These are phyloP conservation scores for Cyphomyrmex costatus DNA, from an alignment of 1,140 invertebrate genomes.

Conservation along the genomic window DNA sequence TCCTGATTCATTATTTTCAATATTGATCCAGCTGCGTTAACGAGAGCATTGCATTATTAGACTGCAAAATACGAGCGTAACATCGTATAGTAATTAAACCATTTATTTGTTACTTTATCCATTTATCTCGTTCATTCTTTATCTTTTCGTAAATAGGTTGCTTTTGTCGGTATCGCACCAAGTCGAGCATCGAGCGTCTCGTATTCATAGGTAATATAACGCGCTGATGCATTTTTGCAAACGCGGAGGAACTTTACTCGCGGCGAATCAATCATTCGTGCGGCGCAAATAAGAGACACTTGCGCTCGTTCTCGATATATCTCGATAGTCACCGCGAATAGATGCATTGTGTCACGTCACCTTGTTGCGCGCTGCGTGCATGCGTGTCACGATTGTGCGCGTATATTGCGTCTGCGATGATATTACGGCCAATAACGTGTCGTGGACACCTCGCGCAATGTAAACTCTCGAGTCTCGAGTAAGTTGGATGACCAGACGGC, in stretches of 20 bases:
- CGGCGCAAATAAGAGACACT: conserved; percentile 31
- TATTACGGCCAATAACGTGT: conserved; percentile 64
- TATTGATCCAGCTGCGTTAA: conserved; percentile 36
- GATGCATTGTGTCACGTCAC: conserved; percentile 56
- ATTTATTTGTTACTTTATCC: background rate
- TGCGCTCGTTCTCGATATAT: conserved; percentile 36
- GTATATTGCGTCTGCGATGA: conserved; percentile 41
- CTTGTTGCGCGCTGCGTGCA: background rate
- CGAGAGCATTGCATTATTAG: conserved; percentile 28
- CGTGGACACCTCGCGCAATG: conserved; percentile 64
- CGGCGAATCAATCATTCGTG: background rate
- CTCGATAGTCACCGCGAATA: conserved; percentile 35
- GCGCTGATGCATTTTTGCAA: conserved; percentile 2
- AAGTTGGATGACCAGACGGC: conserved; percentile 68
- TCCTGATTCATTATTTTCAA: conserved; percentile 14
- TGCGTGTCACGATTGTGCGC: background rate
- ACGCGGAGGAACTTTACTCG: background rate
- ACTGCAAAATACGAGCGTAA: background rate
- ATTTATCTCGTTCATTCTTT: background rate
- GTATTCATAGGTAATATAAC: background rate
- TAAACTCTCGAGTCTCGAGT: conserved; percentile 66
- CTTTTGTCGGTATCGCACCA: background rate
- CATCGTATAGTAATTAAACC: conserved; percentile 15
- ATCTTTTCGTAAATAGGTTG: background rate
- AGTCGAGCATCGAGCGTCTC: background rate